Evolutionary conservation across 2,113 vertebrate genomes (phyloP).

Genomic region (Odocoileus hemionus): DNA sequence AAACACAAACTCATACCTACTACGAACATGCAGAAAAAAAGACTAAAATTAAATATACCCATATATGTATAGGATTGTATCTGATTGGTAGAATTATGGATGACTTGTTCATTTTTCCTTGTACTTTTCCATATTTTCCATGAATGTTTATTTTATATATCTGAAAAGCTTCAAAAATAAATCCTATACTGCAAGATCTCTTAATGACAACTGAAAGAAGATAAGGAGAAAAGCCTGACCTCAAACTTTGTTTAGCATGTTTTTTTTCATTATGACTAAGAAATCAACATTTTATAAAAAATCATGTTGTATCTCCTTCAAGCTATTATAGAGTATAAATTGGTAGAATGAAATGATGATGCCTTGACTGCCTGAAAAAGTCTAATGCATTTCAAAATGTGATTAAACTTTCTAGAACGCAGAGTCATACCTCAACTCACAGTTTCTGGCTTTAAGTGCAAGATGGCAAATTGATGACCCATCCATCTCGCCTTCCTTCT

Average conservation of each 20-base stretch:
- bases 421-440: background rate
- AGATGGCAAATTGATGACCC: background rate
- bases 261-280: background rate
- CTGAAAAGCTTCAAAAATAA: background rate
- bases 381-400: background rate
- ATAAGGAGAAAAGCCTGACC: background rate
- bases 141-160: background rate
- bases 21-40: background rate
- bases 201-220: background rate
- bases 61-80: background rate
- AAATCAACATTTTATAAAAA: constrained; percentile 1
- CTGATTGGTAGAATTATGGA: background rate
- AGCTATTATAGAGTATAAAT: background rate
- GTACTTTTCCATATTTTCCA: background rate
- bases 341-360: background rate
- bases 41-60: background rate
- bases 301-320: background rate
- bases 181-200: background rate
- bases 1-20: background rate
- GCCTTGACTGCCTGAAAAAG: background rate
- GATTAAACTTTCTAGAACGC: background rate
- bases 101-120: background rate
- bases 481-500: background rate
- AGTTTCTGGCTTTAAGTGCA: background rate
- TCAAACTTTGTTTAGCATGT: background rate